Conservation (phyloP, 2,888 invertebrate genomes). For the Caradrina clavipalpis region DNA sequence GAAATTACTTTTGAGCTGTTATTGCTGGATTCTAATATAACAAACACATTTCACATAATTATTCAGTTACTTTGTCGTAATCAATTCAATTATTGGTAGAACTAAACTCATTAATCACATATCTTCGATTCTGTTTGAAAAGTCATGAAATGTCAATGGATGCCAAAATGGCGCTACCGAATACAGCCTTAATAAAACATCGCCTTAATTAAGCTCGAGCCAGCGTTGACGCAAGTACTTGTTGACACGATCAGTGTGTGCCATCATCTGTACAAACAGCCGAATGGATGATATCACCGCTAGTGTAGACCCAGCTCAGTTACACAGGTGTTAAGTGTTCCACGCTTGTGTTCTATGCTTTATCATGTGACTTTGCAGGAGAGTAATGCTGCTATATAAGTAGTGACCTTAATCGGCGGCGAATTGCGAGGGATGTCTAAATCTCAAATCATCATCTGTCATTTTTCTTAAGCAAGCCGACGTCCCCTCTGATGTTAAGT, state of each 20-base stretch:
- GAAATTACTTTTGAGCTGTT: too few species aligned
- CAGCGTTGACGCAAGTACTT: slow-evolving; percentile 80
- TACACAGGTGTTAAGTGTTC: slow-evolving; percentile 69
- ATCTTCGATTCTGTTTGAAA: too few species aligned
- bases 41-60: too few species aligned
- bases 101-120: background rate
- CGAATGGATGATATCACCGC: slow-evolving; percentile 80
- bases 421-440: too few species aligned
- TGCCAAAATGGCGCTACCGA: background rate
- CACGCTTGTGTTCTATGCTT: slow-evolving; percentile 47
- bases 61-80: too few species aligned
- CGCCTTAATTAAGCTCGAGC: slow-evolving; percentile 73
- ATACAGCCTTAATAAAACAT: slow-evolving; percentile 24
- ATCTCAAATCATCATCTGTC: too few species aligned
- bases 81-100: too few species aligned
- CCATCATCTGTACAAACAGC: slow-evolving; percentile 81
- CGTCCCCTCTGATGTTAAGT: too few species aligned
- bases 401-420: too few species aligned
- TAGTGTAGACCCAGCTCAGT: slow-evolving; percentile 52
- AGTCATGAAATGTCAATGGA: background rate
- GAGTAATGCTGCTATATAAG: background rate
- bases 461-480: too few species aligned
- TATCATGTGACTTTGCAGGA: slow-evolving; percentile 25
- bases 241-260: slow-evolving; percentile 71
- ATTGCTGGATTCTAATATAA: too few species aligned